Evolutionary conservation across 2,888 invertebrate genomes (phyloP).

Genomic region (Lithodes maja): DNA sequence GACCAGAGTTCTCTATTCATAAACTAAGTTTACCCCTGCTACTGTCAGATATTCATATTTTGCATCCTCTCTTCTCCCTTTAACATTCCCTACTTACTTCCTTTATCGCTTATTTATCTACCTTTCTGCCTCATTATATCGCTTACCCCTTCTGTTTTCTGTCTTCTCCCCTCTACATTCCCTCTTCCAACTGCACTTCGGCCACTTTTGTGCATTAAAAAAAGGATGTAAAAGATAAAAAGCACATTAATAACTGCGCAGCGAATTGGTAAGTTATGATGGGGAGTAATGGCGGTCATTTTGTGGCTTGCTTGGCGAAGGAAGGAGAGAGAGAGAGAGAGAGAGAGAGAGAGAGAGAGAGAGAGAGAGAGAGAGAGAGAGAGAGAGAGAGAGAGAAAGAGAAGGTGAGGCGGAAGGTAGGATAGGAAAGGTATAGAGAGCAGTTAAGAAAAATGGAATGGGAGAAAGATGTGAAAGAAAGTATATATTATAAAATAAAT

Average conservation of each 20-base stretch:
- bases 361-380: background rate
- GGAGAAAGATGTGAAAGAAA: background rate
- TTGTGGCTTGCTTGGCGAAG: background rate
- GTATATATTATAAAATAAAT: too few relatives aligned
- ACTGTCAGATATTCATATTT: too few relatives aligned
- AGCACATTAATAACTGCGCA: background rate
- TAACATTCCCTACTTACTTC: background rate
- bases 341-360: background rate
- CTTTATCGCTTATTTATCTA: background rate
- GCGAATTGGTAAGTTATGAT: conserved; percentile 19
- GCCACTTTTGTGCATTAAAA: background rate
- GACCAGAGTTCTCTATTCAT: too few relatives aligned
- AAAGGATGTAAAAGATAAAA: background rate
- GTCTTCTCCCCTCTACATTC: background rate
- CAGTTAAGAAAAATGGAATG: background rate
- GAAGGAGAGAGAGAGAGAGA: background rate
- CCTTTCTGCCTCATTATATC: background rate
- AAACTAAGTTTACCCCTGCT: too few relatives aligned
- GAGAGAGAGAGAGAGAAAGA: background rate
- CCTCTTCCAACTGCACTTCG: background rate
- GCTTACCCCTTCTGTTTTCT: background rate
- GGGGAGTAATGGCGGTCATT: conserved; percentile 13
- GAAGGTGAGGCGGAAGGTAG: background rate
- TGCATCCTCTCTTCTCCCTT: background rate
- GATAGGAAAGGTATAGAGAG: background rate